Base-by-base conservation (phyloP, 2,888 invertebrate species). In the Crematogaster levior region DNA sequence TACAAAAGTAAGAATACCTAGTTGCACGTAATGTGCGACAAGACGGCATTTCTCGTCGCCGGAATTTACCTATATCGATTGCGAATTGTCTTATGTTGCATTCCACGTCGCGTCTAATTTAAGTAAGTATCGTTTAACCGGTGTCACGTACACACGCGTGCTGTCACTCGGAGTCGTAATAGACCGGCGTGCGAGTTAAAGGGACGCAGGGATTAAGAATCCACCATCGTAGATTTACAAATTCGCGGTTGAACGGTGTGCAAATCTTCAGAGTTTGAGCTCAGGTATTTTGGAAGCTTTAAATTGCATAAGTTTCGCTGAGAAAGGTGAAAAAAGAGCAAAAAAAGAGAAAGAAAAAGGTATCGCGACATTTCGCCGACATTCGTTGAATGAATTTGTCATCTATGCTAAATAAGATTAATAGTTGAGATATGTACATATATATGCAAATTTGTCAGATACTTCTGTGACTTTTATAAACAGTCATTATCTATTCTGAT, bases 211-310 rank as follows among this genome's bases (percentile, higher is more conserved):
- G 24, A 30, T 74, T 40, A 81, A 74, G 63, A 60, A 85, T n/a
- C n/a, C 63, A 46, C n/a, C 24, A 18, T 65, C 70, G 83, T 82
- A 82, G 74, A 82, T 74, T 5, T 83, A 68, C 34, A 81, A 81
- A 68, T 68, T 61, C 43, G 27, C 74, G 66, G 58, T 37, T 21
- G 37, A 21, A 73, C 43, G 40, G 79, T 48, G 58, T 58, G 80
- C 85, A 85, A 85, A 85, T 87, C 82, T 65, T 53, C 21, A 10
- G 2, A 24, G 24, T 18, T 15, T 3, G 63, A 4, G 21, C 40
- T 77, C 75, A 63, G 81, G 81, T 73, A 80, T 48, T 65, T 21
- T 40, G 24, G 18, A 48, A 60, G 40, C 61, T 82, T 82, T 34
- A 61, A 66, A 84, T 63, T 81, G 63, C 51, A 34, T 66, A 34